Percentiles rank a stretch among this genome's conserved stretches.
phyloP scores from a whole-genome alignment of 2,113 vertebrate species.

The Empidonax traillii region DNA sequence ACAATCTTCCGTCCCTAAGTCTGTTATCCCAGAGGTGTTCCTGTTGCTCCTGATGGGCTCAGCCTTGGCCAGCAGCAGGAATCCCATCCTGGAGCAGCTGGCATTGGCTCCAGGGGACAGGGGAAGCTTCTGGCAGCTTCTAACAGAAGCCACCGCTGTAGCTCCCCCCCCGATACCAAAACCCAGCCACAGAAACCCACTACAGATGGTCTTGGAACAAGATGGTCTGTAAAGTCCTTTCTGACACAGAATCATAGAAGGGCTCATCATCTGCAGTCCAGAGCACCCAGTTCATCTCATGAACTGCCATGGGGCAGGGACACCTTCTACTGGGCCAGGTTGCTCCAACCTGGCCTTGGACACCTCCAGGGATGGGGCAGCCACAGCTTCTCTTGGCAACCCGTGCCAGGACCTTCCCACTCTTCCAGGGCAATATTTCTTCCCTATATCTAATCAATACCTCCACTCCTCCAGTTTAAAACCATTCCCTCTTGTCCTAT shows the following conservation, averaged over 20 bases:
- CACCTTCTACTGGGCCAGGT: background rate
- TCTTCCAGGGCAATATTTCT: fast-evolving
- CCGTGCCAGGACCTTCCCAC: background rate
- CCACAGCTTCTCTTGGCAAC: background rate
- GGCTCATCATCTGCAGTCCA: background rate
- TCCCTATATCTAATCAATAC: background rate
- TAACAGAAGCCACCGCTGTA: no score
- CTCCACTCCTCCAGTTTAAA: background rate
- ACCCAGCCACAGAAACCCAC: no score
- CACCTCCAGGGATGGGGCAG: background rate
- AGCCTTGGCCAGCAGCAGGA: no score
- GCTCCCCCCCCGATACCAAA: no score
- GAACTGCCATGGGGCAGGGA: background rate
- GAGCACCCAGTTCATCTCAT: background rate
- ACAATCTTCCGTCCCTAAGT: no score
- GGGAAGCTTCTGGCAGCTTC: no score
- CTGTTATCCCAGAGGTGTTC: no score
- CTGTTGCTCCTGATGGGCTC: no score
- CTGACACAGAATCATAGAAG: background rate
- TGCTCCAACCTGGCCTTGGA: background rate
- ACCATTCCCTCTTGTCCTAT: background rate
- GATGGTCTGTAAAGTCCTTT: background rate
- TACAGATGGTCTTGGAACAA: no score
- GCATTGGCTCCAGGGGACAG: no score
- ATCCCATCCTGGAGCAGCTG: no score